Evolutionary conservation across 2,797 vertebrate species (phyloP), one percentile per base, ranked within the genome.

Genomic region (Danio kyathit): DNA sequence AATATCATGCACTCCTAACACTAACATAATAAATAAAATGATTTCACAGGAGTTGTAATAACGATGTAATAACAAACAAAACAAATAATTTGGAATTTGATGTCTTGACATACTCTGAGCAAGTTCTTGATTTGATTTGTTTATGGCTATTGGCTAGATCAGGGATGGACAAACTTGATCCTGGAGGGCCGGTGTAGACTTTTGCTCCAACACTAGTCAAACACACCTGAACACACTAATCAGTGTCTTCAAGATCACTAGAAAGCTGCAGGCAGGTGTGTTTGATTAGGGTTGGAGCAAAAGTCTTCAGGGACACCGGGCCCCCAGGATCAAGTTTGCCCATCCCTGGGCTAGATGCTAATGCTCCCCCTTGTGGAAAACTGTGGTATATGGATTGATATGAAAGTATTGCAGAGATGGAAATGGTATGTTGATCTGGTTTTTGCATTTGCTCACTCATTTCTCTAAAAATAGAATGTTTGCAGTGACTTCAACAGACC

Each of bases 321-420:
- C n/a, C n/a, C n/a, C n/a, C n/a, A n/a, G n/a, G n/a, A n/a, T n/a
- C n/a, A n/a, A n/a, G n/a, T n/a, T n/a, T n/a, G n/a, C n/a, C n/a
- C n/a, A n/a, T n/a, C n/a, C n/a, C n/a, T n/a, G n/a, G 52, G 21
- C 6, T n/a, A 17, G 17, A 54, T 43, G 8, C 17, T 46, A n/a
- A n/a, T n/a, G n/a, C 49, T 56, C 60, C 78, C 59, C 43, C 78
- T 80, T 72, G 78, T 80, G 78, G 69, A 13, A 44, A 40, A 43
- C 12, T 63, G 0, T 14, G 46, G 66, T 70, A 19, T 7, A 43
- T 17, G 0, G 14, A 13, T 44, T 76, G 16, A 41, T 5, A 49
- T 49, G 16, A 69, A 59, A 29, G 11, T 5, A 13, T 19, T 10
- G n/a, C n/a, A 19, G 13, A 67, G 6, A 41, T 16, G 3, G 5